phyloP scores from a whole-genome alignment of 2,113 vertebrate genomes.

The Engraulis encrasicolus region DNA sequence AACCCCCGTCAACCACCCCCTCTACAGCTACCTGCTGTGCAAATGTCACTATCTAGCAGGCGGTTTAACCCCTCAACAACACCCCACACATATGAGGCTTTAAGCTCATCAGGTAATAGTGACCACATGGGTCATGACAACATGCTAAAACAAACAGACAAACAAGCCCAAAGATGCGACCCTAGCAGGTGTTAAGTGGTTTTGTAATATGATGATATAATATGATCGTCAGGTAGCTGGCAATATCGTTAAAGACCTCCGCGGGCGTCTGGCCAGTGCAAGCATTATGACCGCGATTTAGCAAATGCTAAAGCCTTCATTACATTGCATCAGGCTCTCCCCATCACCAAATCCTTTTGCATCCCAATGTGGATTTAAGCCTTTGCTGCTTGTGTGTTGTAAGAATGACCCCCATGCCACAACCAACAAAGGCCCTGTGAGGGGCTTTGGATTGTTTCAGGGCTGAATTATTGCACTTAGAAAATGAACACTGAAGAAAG shows the following conservation, averaged over 20 bases:
- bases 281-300: not conserved
- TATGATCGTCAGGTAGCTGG: not conserved
- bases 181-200: conserved; percentile 7
- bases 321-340: conserved; percentile 13
- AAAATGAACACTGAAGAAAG: not conserved
- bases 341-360: conserved; percentile 46
- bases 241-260: not conserved
- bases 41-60: conserved; percentile 3
- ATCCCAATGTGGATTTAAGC: conserved; percentile 7
- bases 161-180: not conserved
- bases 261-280: not conserved
- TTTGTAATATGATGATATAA: conserved; percentile 10
- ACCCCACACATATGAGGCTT: not conserved
- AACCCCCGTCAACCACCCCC: not conserved
- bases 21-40: not conserved
- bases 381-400: not conserved
- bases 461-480: not conserved
- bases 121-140: not conserved
- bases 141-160: not conserved
- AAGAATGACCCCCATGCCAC: not conserved
- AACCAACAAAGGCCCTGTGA: not conserved
- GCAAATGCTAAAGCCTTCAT: conserved; percentile 13
- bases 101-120: not conserved
- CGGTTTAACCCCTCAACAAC: conserved; percentile 3
- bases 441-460: not conserved